Percentiles rank a stretch among this genome's conserved stretches.
Evolutionary conservation across 2,113 vertebrate species (phyloP).

Genomic region (Strigops habroptila): DNA sequence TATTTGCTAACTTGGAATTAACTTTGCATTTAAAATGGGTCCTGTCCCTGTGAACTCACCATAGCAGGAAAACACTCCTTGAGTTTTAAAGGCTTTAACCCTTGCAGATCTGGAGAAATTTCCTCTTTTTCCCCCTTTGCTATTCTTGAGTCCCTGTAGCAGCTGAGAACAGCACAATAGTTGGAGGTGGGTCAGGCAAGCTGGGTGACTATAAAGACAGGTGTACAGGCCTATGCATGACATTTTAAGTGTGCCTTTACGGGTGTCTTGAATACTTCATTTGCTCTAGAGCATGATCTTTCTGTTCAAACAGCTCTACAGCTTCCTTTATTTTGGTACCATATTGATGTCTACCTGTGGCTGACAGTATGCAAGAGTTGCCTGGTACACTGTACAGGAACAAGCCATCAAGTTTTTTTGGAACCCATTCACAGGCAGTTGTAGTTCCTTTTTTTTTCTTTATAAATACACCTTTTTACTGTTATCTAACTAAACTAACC

Average conservation of each 20-base stretch:
- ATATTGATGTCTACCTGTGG: neutral
- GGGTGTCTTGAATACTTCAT: neutral
- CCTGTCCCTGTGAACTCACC: neutral
- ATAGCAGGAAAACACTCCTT: neutral
- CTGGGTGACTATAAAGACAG: neutral
- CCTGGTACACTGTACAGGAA: neutral
- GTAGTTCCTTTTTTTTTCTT: neutral
- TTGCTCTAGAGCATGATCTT: neutral
- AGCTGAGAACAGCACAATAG: neutral
- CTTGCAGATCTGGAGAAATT: neutral
- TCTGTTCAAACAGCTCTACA: neutral
- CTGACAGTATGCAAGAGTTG: neutral
- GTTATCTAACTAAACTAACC: neutral
- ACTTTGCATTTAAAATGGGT: neutral
- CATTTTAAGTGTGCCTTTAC: neutral
- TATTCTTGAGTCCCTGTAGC: neutral
- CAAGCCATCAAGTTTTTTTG: neutral
- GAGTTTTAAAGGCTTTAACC: neutral
- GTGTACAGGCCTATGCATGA: neutral
- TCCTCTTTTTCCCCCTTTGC: neutral
- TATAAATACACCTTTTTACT: neutral
- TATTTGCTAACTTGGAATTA: conserved; percentile 25
- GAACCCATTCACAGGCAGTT: neutral
- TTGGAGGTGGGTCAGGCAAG: neutral
- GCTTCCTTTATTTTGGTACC: neutral